Conservation (phyloP, 1,140 invertebrate species). For the fruit fly (Drosophila melanogaster) region Release_6_plus_ISO1_MT NT_033777.3:14294001-14294500, state of each 20-base stretch:
- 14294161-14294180: constrained; percentile 38
- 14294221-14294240: constrained; percentile 4
- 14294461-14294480: constrained; percentile 27
- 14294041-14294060: constrained; percentile 21
- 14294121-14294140: constrained; percentile 43
- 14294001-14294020: constrained; percentile 31
- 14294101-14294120: constrained; percentile 33
- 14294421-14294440: constrained; percentile 1
- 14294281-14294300: constrained; percentile 22
- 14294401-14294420: constrained; percentile 27
- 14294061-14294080: background rate
- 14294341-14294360: background rate
- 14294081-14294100: constrained; percentile 24
- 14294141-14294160: constrained; percentile 16
- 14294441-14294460: constrained; percentile 2
- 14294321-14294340: background rate
- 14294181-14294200: constrained; percentile 29
- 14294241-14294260: constrained; percentile 28
- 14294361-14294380: constrained; percentile 29
- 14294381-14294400: constrained; percentile 19
- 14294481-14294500: background rate
- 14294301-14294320: constrained; percentile 2
- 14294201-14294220: constrained; percentile 42
- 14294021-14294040: constrained; percentile 2
- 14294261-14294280: constrained; percentile 13